Evolutionary conservation across 2,113 vertebrate genomes (phyloP).

Genomic region (Sinocyclocheilus anshuiensis): DNA sequence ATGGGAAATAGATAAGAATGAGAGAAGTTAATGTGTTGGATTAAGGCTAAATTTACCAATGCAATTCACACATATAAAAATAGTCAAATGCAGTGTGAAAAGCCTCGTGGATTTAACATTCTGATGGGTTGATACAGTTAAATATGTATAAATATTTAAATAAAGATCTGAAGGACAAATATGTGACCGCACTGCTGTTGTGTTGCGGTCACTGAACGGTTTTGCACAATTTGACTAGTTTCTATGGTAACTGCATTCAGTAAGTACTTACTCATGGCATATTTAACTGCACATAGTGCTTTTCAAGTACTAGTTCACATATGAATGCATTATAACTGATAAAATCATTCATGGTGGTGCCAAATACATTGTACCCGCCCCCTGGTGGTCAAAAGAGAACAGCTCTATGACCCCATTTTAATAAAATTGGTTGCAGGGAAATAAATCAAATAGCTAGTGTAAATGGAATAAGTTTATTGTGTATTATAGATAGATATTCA

Average conservation of each 20-base stretch:
- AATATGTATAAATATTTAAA: not conserved
- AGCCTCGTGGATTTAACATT: not conserved
- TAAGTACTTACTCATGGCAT: not conserved
- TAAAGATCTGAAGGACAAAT: not conserved
- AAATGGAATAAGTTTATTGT: not conserved
- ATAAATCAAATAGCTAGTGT: not conserved
- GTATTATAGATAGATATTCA: slow-evolving; percentile 4
- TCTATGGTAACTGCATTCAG: slow-evolving; percentile 13
- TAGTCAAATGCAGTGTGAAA: not conserved
- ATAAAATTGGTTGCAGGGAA: not conserved
- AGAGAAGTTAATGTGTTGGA: not conserved
- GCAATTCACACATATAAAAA: not conserved
- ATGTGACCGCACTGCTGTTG: not conserved
- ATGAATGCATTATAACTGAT: not conserved
- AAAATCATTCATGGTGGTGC: not conserved
- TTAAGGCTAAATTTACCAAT: not conserved
- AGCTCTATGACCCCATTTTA: not conserved
- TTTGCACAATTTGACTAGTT: slow-evolving; percentile 18
- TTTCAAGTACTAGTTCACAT: not conserved
- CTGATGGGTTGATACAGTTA: not conserved
- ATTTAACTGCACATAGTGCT: slow-evolving; percentile 9
- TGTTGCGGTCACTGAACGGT: slow-evolving; percentile 7
- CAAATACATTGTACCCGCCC: not conserved
- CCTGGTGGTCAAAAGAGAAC: not conserved
- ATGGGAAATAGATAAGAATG: not conserved